These are phyloP conservation scores for Hipposideros larvatus DNA, from an alignment of 2,797 vertebrate genomes.

Conservation along the genomic window DNA sequence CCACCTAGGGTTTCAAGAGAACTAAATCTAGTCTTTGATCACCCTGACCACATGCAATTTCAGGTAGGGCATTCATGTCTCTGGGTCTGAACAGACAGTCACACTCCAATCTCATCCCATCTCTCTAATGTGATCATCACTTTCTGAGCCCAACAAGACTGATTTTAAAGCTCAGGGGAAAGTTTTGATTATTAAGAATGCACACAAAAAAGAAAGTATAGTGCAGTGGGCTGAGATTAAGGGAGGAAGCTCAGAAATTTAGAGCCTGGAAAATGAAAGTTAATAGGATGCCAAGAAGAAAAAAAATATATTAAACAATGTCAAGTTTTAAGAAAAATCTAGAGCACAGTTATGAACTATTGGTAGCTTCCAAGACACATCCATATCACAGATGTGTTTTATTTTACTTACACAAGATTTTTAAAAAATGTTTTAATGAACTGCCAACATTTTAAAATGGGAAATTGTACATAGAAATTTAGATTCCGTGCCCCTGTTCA, in stretches of 20 bases:
- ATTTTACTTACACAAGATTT: neutral
- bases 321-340: neutral
- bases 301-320: neutral
- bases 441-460: neutral
- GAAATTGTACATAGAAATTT: neutral
- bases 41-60: neutral
- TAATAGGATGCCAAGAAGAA: neutral
- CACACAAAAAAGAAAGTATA: neutral
- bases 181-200: neutral
- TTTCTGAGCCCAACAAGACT: neutral
- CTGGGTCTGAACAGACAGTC: neutral
- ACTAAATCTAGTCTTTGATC: neutral
- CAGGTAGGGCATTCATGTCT: neutral
- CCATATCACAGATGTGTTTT: neutral
- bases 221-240: neutral
- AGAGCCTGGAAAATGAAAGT: neutral
- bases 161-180: neutral
- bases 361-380: neutral
- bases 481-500: neutral
- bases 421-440: neutral
- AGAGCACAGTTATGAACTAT: neutral
- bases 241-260: neutral
- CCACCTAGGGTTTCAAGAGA: neutral
- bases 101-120: neutral
- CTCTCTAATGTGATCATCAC: neutral